phyloP scores from a whole-genome alignment of 2,797 vertebrate species.

The Hipposideros larvatus region DNA sequence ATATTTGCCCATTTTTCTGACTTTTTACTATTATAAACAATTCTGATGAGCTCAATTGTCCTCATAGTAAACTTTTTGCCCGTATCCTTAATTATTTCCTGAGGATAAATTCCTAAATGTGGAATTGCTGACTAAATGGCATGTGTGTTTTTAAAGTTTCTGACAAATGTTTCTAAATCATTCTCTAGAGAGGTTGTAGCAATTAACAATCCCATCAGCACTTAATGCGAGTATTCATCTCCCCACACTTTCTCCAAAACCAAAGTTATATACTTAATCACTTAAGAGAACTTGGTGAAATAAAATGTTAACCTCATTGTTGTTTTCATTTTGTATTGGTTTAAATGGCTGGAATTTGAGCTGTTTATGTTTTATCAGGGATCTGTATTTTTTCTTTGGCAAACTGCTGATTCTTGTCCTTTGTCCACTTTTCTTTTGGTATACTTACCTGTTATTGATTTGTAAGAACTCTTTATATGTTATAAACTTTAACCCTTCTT shows the following conservation, averaged over 20 bases:
- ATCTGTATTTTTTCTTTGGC: conserved; percentile 15
- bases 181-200: not conserved
- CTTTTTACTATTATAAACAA: conserved; percentile 44
- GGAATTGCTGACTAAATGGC: not conserved
- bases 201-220: not conserved
- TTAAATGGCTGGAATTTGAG: not conserved
- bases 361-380: not conserved
- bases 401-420: conserved; percentile 21
- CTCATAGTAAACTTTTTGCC: not conserved
- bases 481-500: not conserved
- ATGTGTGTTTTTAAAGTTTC: not conserved
- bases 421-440: not conserved
- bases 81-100: conserved; percentile 26
- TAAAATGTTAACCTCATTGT: not conserved
- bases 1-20: not conserved
- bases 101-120: not conserved
- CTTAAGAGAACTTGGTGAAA: conserved; percentile 31
- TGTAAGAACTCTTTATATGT: not conserved
- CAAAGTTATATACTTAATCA: not conserved
- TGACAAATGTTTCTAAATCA: not conserved
- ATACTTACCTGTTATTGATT: not conserved
- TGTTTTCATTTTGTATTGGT: not conserved
- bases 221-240: not conserved
- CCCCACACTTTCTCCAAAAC: not conserved
- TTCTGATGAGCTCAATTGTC: conserved; percentile 2